Conservation (phyloP, 2,113 vertebrate genomes). For the Gracilinanus agilis region DNA sequence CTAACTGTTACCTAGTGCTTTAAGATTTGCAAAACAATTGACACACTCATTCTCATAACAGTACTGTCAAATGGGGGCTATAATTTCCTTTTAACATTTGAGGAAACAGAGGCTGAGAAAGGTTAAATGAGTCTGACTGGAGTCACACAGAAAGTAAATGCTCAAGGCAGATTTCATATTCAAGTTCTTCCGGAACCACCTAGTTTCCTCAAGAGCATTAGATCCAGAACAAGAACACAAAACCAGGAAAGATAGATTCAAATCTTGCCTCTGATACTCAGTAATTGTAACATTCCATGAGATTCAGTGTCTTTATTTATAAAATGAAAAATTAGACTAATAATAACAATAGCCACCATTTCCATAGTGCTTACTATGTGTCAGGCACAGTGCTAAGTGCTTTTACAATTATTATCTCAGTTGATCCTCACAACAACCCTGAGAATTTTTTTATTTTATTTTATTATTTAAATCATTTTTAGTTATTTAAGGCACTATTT, state of each 20-base stretch:
- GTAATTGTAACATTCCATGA: neutral
- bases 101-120: neutral
- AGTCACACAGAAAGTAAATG: neutral
- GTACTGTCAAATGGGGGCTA: neutral
- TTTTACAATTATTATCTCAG: neutral
- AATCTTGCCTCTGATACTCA: neutral
- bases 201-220: neutral
- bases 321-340: neutral
- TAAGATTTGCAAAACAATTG: neutral
- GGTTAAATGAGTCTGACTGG: neutral
- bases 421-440: neutral
- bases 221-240: neutral
- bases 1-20: neutral
- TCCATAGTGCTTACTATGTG: neutral
- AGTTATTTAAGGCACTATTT: neutral
- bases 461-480: too few species aligned
- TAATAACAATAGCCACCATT: neutral
- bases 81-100: neutral
- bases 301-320: neutral
- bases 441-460: too few species aligned
- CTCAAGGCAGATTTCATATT: neutral
- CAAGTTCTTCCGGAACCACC: neutral
- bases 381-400: neutral
- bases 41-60: neutral
- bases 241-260: neutral